Evolutionary conservation across 1,140 invertebrate genomes (phyloP), one percentile per base, ranked within the genome.

Genomic region (Panonychus citri): DNA sequence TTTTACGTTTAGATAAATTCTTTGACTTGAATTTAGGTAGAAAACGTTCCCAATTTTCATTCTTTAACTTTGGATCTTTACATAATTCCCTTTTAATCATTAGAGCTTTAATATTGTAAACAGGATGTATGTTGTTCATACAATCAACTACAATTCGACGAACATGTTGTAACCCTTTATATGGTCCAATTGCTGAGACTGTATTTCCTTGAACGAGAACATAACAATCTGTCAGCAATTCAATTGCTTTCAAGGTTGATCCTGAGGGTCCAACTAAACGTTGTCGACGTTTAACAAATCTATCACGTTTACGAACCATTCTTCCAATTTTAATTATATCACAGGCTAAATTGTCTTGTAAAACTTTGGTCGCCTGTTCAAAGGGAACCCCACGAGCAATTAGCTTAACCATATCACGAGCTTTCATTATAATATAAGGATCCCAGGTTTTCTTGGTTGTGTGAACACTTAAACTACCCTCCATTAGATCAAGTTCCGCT

Each of bases 51-150:
- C 95, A 99, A 67, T 83, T 89, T 71, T 97, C 88, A 73, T 91
- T 81, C 68, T 81, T 85, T 25, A 97, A 66, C 63, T 81, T 80
- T 0, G 85, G 81, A 74, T 97, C 85, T 62, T 87, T 95, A 57
- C 82, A 80, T 25, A 99, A 70, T 73, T 98, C 91, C 64, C 80
- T 75, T 69, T 97, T 97, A 49, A 98, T 94, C 91, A 98, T 97
- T 13, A 99, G 69, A 19, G 85, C 81, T 54, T 98, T 98, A 0
- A 99, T 93, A 65, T 95, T 95, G 67, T 97, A 97, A 66, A 98
- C 91, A n/a, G 94, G 94, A 75, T 99, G 94, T 58, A 98, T 80
- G 68, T 99, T 99, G 65, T 90, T 89, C 90, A 99, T 96, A 64
- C 59, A 60, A 56, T 99, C 93, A 66, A 87, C 81, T 7, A 90